Evolutionary conservation across 2,797 vertebrate genomes (phyloP), one percentile per base, ranked within the genome.

Genomic region (Capromys pilorides): DNA sequence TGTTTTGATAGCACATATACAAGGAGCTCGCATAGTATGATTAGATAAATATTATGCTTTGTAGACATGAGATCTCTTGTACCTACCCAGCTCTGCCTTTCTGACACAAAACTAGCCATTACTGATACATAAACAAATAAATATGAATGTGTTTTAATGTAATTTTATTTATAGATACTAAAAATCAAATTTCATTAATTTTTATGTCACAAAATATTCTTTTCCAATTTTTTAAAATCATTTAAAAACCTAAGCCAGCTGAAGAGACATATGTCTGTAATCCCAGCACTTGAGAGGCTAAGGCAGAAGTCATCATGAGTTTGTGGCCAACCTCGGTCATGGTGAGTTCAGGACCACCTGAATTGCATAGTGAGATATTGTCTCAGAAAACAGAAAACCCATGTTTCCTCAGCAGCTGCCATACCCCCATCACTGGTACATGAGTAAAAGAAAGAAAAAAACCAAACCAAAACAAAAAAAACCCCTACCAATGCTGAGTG

Each of bases 141-240:
- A 6, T n/a, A 24, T 64, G n/a, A 16, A 62, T 78, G 1, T 73
- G 8, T 86, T 54, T 57, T 90, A 90, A 69, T 86, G 57, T 62
- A 81, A 88, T 33, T 85, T 84, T 85, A 71, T 86, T 92, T 88
- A 81, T 69, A 31, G 73, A 31, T 49, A 13, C 73, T 77, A 49
- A 95, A 85, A 86, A 81, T 84, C 91, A 59, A 95, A 94, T 86
- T 86, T 88, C 83, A 73, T 90, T 67, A 86, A 79, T 96, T 96
- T 93, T 93, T 24, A 95, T 31, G 13, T 86, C 49, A 90, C 61
- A 66, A 88, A 88, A 79, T 94, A 95, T 22, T 90, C 28, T 95
- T 92, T 92, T 26, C 8, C 19, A 31, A 78, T 36, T 92, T 94
- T 88, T 92, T 78, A 45, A 51, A 95, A 31, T 28, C 39, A 88